phyloP scores from a whole-genome alignment of 2,888 invertebrate species.

The Villa cingulata region DNA sequence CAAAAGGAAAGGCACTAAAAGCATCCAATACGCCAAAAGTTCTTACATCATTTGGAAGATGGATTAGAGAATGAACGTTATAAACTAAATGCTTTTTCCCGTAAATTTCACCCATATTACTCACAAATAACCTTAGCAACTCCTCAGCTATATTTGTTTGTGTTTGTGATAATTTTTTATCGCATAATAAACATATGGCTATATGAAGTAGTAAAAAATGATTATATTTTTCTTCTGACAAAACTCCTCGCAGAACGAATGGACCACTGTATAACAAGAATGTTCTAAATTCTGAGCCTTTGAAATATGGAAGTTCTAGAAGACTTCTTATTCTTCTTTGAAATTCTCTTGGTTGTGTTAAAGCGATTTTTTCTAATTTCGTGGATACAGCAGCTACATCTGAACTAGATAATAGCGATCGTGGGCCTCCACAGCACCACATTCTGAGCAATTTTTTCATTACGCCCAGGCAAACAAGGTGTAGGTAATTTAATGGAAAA shows the following conservation, averaged over 20 bases:
- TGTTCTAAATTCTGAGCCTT: constrained; percentile 12
- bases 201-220: constrained; percentile 16
- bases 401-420: not conserved
- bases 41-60: constrained; percentile 15
- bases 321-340: constrained; percentile 16
- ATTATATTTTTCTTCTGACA: constrained; percentile 11
- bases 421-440: constrained; percentile 7
- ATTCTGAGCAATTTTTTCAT: constrained; percentile 12
- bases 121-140: constrained; percentile 16
- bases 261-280: constrained; percentile 18
- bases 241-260: constrained; percentile 14
- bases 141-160: not conserved
- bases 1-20: too few species aligned
- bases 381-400: not conserved
- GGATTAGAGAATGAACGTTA: constrained; percentile 18
- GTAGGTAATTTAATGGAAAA: constrained; percentile 5
- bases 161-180: constrained; percentile 14
- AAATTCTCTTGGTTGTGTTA: constrained; percentile 16
- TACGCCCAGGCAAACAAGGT: constrained; percentile 16
- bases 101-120: constrained; percentile 13
- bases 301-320: constrained; percentile 15
- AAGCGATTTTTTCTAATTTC: constrained; percentile 1
- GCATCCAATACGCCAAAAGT: constrained; percentile 14
- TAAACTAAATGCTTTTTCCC: too few species aligned
- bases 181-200: constrained; percentile 16